Evolutionary conservation across 92 coral and sea anemone genomes (phyloP).

Genomic region (Actinostola sp.): DNA sequence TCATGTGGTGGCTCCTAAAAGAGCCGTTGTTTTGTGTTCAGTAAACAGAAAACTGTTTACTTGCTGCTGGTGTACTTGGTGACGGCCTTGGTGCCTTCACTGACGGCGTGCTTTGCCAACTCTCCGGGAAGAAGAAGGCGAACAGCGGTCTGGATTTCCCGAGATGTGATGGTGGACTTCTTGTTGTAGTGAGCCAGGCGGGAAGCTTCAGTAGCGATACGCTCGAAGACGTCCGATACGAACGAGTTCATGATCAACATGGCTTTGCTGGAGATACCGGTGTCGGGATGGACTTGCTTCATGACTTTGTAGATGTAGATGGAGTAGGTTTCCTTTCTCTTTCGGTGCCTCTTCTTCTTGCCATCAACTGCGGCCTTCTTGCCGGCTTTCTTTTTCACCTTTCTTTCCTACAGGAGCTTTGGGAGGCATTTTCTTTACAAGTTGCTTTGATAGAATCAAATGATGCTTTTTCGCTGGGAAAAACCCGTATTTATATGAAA

Average conservation of each 20-base stretch:
- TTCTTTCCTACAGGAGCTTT: no score
- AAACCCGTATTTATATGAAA: no score
- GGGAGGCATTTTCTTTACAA: no score
- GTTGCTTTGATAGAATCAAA: no score
- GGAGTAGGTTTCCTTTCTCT: conserved; percentile 55
- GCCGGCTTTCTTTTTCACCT: conserved; percentile 78
- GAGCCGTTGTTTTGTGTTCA: conserved; percentile 23
- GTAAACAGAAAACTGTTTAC: conserved; percentile 34
- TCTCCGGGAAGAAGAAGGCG: conserved; percentile 87
- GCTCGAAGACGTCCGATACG: conserved; percentile 85
- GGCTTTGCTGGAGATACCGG: conserved; percentile 95
- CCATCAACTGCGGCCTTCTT: conserved; percentile 61
- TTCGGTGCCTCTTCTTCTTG: conserved; percentile 54
- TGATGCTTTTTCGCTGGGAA: no score
- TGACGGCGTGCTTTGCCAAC: conserved; percentile 88
- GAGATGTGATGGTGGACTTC: conserved; percentile 75
- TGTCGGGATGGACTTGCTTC: conserved; percentile 84
- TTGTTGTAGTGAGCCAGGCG: conserved; percentile 94
- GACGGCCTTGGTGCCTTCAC: conserved; percentile 98
- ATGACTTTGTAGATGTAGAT: conserved; percentile 77
- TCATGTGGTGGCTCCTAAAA: no score
- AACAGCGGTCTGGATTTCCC: conserved; percentile 77
- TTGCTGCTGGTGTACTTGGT: conserved; percentile 99
- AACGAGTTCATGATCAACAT: conserved; percentile 96
- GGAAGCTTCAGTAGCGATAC: conserved; percentile 88